Base-by-base conservation (phyloP, 2,888 invertebrate genomes). In the Drosophila setosimentum region DNA sequence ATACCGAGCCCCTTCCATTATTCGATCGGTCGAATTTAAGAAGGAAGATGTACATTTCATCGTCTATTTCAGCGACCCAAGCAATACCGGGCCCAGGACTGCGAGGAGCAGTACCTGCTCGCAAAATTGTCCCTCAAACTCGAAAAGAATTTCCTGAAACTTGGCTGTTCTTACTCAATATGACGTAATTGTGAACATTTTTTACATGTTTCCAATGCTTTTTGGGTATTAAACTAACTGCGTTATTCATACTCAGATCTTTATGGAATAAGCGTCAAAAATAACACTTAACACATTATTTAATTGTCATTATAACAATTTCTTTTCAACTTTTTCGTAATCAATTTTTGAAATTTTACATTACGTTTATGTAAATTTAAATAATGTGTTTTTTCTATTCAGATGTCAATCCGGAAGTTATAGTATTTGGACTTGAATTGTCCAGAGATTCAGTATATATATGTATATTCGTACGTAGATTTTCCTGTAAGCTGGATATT, bases 401-500 rank as follows among this genome's bases (percentile, higher is more conserved):
- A 67, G 51, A 51, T 58, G 5, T 11, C 11, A n/a, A 37, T 40
- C 27, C 35, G 21, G 40, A 49, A 35, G 8, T 51, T 37, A 30
- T 5, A 16, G 29, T 66, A 42, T 33, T 57, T 66, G 57, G n/a
- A 40, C 11, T 33, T 13, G 54, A 2, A 49, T 21, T 13, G 40
- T 3, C 13, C 3, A 40, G n/a, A n/a, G n/a, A n/a, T 21, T 35
- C 35, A 24, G 11, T 27, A 5, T 24, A n/a, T 29, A 10, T 27
- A 10, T n/a, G 7, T 73, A 32, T 73, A 79, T 62, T n/a, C n/a
- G n/a, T n/a, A n/a, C n/a, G 45, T 68, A 62, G 62, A 76, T 16
- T 75, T 78, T 42, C 61, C 63, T 5, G 82, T 83, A 29, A 82
- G 58, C 37, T 85, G 78, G 80, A 75, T 82, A 48, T 82, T 70